Evolutionary conservation across 35 echinoderm and acorn worm species (phyloP), one percentile per base, ranked within the genome.

Genomic region (Ophiothrix spiculata): DNA sequence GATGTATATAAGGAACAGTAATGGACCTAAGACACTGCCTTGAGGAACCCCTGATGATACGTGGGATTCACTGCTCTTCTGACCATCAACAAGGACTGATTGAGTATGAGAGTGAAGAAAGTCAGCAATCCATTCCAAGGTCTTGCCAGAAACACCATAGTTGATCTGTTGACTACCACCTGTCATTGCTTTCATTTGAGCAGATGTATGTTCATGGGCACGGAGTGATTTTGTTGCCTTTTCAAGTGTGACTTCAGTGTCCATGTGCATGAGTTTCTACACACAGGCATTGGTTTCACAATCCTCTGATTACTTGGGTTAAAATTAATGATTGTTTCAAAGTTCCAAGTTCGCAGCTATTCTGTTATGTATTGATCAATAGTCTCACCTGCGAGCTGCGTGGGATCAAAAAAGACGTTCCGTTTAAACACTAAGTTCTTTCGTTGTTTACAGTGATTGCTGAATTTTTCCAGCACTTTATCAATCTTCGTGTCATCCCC

Each of bases 361-460:
- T 74, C 78, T 25, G 86, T 87, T 0, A 85, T 36, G 35, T 79
- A 89, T 2, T 75, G 23, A 81, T 93, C 91, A n/a, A 93, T 64
- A 8, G 21, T 87, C 83, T 94, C 93, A 42, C 86, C 91, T 83
- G 45, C 80, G 25, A 40, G 36, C 56, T 93, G 86, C 17, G 69
- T 75, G n/a, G 85, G 74, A 1, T 41, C 84, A 39, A 91, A 91
- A 74, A 95, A 95, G 15, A 95, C 33, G 39, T 91, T 88, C 1
- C 88, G 75, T 45, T 95, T 85, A 56, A 85, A 95, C 15, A 85
- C 91, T 13, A 60, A 81, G 34, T 95, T 95, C 10, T 75, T 86
- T 39, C 88, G 75, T 1, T 85, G 84, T 39, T 78, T 87, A 32
- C 84, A 95, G 39, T 84, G 77, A 32, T 77, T 8, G 31, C 86